Conservation (phyloP, 2,113 vertebrate species). For the Clarias magur region DNA sequence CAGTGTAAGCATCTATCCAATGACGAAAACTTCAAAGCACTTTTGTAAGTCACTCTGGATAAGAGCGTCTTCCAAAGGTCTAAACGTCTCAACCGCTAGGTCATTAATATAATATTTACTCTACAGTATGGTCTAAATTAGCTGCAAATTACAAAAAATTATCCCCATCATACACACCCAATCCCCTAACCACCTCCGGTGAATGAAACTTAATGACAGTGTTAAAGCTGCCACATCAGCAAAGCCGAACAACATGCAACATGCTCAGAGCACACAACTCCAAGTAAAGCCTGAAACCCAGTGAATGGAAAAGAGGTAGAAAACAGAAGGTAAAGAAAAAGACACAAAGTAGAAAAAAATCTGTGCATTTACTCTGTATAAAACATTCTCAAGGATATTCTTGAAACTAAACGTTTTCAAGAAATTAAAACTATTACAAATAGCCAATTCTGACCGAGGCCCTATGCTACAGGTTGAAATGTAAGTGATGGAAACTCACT, state of each 20-base stretch:
- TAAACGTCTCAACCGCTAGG: background rate
- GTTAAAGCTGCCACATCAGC: conserved; percentile 49
- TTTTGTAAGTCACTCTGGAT: too few species aligned
- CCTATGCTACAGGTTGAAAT: background rate
- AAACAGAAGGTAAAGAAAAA: background rate
- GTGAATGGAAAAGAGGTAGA: background rate
- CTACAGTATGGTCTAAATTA: background rate
- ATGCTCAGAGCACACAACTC: conserved; percentile 38
- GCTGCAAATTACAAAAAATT: background rate
- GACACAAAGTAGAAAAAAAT: background rate
- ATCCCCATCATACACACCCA: background rate
- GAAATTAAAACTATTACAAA: background rate
- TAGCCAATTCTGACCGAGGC: background rate
- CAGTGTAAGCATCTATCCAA: too few species aligned
- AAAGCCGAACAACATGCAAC: conserved; percentile 15
- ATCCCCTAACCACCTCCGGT: too few species aligned
- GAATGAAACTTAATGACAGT: conserved; percentile 28
- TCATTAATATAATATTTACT: background rate
- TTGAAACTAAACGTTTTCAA: background rate
- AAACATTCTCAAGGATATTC: background rate
- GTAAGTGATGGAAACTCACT: conserved; percentile 35
- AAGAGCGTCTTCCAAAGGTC: too few species aligned
- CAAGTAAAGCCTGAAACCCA: background rate
- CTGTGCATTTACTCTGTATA: too few species aligned
- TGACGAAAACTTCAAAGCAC: too few species aligned